Evolutionary conservation across 1,140 invertebrate species (phyloP).

Genomic region (Tetramorium alpestre): DNA sequence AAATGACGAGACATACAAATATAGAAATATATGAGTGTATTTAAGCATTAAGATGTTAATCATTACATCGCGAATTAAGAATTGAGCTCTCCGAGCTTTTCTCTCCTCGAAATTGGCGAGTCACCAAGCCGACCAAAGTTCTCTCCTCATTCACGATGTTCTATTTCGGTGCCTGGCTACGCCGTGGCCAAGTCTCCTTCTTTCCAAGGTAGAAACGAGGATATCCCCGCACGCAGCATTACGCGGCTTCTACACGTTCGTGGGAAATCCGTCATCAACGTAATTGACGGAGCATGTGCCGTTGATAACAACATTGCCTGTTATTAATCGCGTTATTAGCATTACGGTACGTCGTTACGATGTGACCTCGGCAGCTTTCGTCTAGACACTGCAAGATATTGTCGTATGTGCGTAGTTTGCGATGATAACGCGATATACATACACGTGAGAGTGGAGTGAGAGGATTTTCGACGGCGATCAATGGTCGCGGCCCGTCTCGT

Average conservation of each 20-base stretch:
- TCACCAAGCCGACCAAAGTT: background rate
- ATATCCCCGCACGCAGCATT: background rate
- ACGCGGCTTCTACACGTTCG: background rate
- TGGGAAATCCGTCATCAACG: background rate
- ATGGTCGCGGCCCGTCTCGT: background rate
- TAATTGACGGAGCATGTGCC: background rate
- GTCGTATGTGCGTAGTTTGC: background rate
- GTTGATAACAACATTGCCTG: background rate
- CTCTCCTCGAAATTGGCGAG: background rate
- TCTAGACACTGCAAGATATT: background rate
- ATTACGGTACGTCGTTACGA: background rate
- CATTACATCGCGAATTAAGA: background rate
- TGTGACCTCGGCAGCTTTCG: too few relatives aligned
- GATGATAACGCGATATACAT: background rate
- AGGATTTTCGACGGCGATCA: constrained; percentile 12
- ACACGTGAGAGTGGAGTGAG: background rate
- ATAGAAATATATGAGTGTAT: background rate
- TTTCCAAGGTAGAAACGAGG: constrained; percentile 5
- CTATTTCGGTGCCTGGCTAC: constrained; percentile 21
- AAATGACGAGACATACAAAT: background rate
- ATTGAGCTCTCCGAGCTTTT: background rate
- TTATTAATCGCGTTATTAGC: background rate
- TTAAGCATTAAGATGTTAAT: background rate
- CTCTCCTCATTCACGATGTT: constrained; percentile 7
- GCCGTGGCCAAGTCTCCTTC: background rate